Evolutionary conservation across 92 coral and sea anemone species (phyloP).

Genomic region (Siderastrea radians): DNA sequence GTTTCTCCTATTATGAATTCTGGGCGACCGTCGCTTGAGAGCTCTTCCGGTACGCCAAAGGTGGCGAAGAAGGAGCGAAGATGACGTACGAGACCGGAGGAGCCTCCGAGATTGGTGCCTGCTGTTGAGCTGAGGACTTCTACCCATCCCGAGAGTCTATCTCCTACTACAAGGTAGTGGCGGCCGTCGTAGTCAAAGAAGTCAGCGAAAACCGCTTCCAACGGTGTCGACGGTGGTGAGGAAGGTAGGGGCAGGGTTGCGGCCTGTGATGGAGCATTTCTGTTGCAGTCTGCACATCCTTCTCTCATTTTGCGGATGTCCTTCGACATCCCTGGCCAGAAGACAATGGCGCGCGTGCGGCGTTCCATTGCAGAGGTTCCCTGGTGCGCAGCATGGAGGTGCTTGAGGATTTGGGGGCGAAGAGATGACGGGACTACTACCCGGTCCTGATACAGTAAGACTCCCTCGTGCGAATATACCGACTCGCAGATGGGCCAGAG

Average conservation of each 20-base stretch:
- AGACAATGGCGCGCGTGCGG: constrained; percentile 47
- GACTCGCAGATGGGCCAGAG: constrained; percentile 71
- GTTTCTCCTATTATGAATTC: constrained; percentile 55
- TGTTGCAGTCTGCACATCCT: constrained; percentile 60
- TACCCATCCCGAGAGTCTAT: constrained; percentile 83
- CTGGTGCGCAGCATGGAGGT: constrained; percentile 80
- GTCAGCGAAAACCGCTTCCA: constrained; percentile 79
- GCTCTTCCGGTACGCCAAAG: constrained; percentile 67
- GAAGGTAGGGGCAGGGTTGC: constrained; percentile 59
- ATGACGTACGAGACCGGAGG: too few relatives aligned
- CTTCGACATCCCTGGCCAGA: constrained; percentile 53
- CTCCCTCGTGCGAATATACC: constrained; percentile 63
- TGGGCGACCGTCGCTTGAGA: too few relatives aligned
- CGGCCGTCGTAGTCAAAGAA: constrained; percentile 75
- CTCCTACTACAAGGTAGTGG: constrained; percentile 79
- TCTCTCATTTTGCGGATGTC: constrained; percentile 58
- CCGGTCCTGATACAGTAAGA: constrained; percentile 66
- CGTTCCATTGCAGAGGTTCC: constrained; percentile 67
- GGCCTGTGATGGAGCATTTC: constrained; percentile 71
- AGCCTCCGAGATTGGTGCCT: constrained; percentile 68
- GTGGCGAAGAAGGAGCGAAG: too few relatives aligned
- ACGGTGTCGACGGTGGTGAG: constrained; percentile 71
- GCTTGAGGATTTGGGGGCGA: constrained; percentile 59
- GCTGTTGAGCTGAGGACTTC: constrained; percentile 69
- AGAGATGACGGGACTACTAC: constrained; percentile 69